phyloP scores from a whole-genome alignment of 2,113 vertebrate species.

The western clawed frog (Xenopus tropicalis) region UCB_Xtro_10.0 CM004447.2:5975001-5975500 shows the following conservation, averaged over 20 bases:
- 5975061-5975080: too few relatives aligned
- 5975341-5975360: not conserved
- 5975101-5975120: not conserved
- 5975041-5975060: not conserved
- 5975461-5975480: slow-evolving; percentile 14
- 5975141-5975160: slow-evolving; percentile 7
- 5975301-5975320: not conserved
- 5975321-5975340: not conserved
- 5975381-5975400: not conserved
- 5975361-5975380: slow-evolving; percentile 3
- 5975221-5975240: not conserved
- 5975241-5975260: too few relatives aligned
- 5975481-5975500: slow-evolving; percentile 31
- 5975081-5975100: not conserved
- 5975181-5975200: not conserved
- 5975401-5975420: not conserved
- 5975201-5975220: not conserved
- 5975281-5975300: too few relatives aligned
- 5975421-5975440: not conserved
- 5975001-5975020: not conserved
- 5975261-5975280: too few relatives aligned
- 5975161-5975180: not conserved
- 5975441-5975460: slow-evolving; percentile 4
- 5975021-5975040: not conserved
- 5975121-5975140: slow-evolving; percentile 6